A percentile compares a stretch with the other conserved stretches of the same genome.
These are phyloP conservation scores for Zaprionus bogoriensis DNA, from an alignment of 2,888 invertebrate species.

Conservation along the genomic window DNA sequence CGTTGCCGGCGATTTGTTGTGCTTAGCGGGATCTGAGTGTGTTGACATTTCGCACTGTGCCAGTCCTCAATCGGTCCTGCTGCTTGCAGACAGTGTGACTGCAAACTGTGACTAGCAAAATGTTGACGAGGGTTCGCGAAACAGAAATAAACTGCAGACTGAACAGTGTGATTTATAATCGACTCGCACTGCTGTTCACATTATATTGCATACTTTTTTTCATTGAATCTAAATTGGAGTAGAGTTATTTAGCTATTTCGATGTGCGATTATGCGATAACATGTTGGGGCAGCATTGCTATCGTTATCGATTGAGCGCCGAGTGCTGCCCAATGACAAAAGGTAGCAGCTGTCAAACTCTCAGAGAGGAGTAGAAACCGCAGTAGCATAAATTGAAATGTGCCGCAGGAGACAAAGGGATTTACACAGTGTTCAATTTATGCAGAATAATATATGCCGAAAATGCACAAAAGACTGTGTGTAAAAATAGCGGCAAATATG, in stretches of 20 bases:
- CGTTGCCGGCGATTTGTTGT: not conserved
- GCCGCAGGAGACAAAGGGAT: not conserved
- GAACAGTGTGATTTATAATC: not conserved
- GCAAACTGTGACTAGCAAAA: conserved; percentile 23
- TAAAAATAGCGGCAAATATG: conserved; percentile 20
- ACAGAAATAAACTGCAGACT: not conserved
- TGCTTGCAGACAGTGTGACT: conserved; percentile 34
- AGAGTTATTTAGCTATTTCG: conserved; percentile 4
- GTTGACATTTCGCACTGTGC: conserved; percentile 25
- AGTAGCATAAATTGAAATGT: conserved; percentile 16
- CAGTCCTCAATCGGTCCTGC: conserved; percentile 5
- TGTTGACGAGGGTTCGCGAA: conserved; percentile 17
- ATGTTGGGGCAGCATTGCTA: not conserved
- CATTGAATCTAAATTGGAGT: not conserved
- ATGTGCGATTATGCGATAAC: not conserved
- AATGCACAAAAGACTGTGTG: conserved; percentile 11
- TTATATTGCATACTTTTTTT: conserved; percentile 28
- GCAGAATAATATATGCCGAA: conserved; percentile 12
- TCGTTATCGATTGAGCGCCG: conserved; percentile 12
- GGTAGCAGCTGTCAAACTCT: conserved; percentile 3
- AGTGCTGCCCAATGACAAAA: conserved; percentile 4
- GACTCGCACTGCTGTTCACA: not conserved
- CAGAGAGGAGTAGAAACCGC: not conserved
- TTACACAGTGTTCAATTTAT: conserved; percentile 16
- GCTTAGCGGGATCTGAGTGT: not conserved